These are phyloP conservation scores for Enteromius radiatus DNA, from an alignment of 2,797 vertebrate genomes.

Conservation along the genomic window DNA sequence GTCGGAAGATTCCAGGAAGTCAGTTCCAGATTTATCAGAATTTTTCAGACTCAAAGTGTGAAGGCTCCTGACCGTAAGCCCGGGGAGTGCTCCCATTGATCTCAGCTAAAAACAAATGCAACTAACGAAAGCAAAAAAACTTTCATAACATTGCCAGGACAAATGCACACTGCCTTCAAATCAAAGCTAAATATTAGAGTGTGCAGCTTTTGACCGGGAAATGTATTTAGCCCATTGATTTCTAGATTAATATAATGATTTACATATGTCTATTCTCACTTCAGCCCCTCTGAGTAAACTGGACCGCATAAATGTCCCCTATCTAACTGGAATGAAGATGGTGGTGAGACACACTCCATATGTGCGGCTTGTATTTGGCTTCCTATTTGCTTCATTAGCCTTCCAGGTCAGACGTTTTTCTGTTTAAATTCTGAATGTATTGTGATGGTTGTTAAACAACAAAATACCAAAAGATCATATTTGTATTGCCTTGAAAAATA, in stretches of 20 bases:
- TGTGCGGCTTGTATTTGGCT: conserved; percentile 66
- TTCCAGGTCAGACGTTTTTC: conserved; percentile 68
- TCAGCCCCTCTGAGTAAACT: conserved; percentile 66
- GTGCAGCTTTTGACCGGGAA: neutral
- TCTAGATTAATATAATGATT: neutral
- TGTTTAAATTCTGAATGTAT: neutral
- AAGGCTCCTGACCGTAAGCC: no score
- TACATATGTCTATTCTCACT: conserved; percentile 1
- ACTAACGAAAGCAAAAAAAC: neutral
- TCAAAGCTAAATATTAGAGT: neutral
- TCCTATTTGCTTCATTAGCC: conserved; percentile 71
- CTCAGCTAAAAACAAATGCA: neutral
- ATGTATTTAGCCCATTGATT: neutral
- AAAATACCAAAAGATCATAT: neutral
- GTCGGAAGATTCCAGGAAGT: neutral
- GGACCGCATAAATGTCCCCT: conserved; percentile 61
- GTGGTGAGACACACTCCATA: conserved; percentile 68
- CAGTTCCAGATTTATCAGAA: neutral
- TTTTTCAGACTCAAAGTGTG: neutral
- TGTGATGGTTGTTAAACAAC: neutral
- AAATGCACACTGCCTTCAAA: neutral
- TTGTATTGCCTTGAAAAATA: neutral
- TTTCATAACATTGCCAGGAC: neutral
- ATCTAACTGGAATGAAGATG: conserved; percentile 61
- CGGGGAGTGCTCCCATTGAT: neutral